Conservation (phyloP, 1,140 invertebrate species). For the Pachyrhynchus sulphureomaculatus region DNA sequence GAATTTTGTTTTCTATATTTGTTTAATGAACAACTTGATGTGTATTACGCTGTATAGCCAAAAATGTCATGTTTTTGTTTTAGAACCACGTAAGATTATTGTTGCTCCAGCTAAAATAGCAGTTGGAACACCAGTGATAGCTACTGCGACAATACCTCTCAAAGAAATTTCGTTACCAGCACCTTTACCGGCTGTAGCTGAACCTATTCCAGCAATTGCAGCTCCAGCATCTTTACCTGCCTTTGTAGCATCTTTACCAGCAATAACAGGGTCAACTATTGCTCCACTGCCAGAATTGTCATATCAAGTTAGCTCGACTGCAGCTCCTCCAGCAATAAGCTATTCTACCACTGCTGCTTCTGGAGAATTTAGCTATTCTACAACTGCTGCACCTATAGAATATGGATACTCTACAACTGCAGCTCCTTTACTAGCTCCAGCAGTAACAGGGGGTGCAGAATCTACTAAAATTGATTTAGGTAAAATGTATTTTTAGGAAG, state of each 20-base stretch:
- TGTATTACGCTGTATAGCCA: background rate
- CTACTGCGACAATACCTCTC: constrained; percentile 1
- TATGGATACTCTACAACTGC: constrained; percentile 3
- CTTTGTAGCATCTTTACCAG: constrained; percentile 2
- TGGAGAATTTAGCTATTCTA: background rate
- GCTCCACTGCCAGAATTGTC: background rate
- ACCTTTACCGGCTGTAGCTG: background rate
- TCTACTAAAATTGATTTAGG: constrained; percentile 23
- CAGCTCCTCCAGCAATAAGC: background rate
- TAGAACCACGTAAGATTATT: constrained; percentile 33
- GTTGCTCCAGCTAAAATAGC: constrained; percentile 24
- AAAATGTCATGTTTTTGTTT: constrained; percentile 8
- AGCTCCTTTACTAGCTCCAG: background rate
- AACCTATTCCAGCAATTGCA: too few species aligned
- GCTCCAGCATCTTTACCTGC: background rate
- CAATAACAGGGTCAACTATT: constrained; percentile 1
- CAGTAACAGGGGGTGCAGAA: background rate
- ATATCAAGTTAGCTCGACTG: background rate
- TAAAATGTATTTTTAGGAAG: background rate
- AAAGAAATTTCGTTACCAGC: constrained; percentile 3
- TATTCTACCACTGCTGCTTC: background rate
- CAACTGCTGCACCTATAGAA: background rate
- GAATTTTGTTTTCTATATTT: too few species aligned
- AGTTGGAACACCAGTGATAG: constrained; percentile 13
- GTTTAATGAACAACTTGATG: too few species aligned